Base-by-base conservation (phyloP, 1,140 invertebrate species). In the Bombus cullumanus region DNA sequence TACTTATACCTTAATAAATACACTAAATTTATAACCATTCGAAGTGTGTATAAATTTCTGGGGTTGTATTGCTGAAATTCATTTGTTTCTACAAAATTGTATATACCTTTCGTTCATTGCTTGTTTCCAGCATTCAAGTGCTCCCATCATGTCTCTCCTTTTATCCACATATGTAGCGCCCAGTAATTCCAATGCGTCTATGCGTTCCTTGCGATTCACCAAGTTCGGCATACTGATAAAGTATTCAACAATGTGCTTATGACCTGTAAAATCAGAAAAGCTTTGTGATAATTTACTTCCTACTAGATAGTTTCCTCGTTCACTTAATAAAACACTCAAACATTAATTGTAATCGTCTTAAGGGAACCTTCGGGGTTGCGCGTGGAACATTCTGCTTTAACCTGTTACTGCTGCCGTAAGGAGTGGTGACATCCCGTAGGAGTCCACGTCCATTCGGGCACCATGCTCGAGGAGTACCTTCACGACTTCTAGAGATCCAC, bases 141-240 rank as follows among this genome's bases (percentile, higher is more conserved):
- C 98, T 10, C 97, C 98, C 59, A 98, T 96, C 97, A 99, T 98
- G 94, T 99, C 98, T 84, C 98, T 96, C 94, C 98, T 98, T 94
- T 99, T 99, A 94, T 99, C 99, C n/a, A 99, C 98, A 95, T 97
- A 99, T 0, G 99, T 99, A 6, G 99, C 98, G n/a, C 99, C 99
- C 9, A 99, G 95, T 53, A 99, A 95, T 95, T 99, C 98, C 62
- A 99, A 94, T 6, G 98, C 98, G 93, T 99, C 98, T 86, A 99
- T 98, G 89, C 97, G 96, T 91, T 99, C 98, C 92, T 97, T 96
- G 85, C 97, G 95, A 79, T 96, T 96, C 43, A 98, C 98, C 74
- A 97, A 94, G 86, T 96, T 94, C 59, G 96, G 95, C 41, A 96
- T 95, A 47, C 94, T 94, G 86, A 99, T 98, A 66, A 99, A 96